These are phyloP conservation scores for Malurus melanocephalus DNA, from an alignment of 2,113 vertebrate species.

Conservation along the genomic window DNA sequence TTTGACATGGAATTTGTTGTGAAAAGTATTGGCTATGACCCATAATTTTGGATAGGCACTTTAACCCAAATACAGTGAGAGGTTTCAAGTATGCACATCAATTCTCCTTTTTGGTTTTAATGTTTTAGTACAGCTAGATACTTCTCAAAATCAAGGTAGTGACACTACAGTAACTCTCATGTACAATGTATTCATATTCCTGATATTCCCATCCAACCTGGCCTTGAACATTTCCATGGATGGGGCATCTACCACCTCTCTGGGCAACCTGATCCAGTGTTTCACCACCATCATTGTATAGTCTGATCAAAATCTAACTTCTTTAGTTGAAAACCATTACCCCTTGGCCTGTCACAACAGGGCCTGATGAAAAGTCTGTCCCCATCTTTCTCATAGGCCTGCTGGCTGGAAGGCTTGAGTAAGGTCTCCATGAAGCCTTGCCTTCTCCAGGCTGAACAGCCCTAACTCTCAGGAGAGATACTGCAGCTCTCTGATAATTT, in stretches of 20 bases:
- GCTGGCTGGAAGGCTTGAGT: neutral
- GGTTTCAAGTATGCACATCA: neutral
- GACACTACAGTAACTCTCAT: neutral
- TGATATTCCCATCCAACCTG: neutral
- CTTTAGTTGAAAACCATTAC: neutral
- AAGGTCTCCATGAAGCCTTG: neutral
- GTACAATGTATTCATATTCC: neutral
- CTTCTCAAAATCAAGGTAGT: neutral
- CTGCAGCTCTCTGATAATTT: rapidly evolving
- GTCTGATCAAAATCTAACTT: neutral
- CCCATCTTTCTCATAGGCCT: neutral
- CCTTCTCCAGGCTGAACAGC: neutral
- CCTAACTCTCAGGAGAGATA: neutral
- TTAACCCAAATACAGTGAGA: neutral
- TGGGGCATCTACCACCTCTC: neutral
- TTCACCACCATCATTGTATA: neutral
- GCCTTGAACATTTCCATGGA: neutral
- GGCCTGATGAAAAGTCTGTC: neutral
- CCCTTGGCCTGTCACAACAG: neutral
- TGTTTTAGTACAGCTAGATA: neutral
- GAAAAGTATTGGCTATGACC: neutral
- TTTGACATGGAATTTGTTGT: constrained; percentile 10
- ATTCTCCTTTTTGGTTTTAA: neutral
- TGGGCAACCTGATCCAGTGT: neutral
- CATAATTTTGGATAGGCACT: constrained; percentile 5